phyloP scores from a whole-genome alignment of 2,113 vertebrate genomes.

The Plestiodon gilberti region DNA sequence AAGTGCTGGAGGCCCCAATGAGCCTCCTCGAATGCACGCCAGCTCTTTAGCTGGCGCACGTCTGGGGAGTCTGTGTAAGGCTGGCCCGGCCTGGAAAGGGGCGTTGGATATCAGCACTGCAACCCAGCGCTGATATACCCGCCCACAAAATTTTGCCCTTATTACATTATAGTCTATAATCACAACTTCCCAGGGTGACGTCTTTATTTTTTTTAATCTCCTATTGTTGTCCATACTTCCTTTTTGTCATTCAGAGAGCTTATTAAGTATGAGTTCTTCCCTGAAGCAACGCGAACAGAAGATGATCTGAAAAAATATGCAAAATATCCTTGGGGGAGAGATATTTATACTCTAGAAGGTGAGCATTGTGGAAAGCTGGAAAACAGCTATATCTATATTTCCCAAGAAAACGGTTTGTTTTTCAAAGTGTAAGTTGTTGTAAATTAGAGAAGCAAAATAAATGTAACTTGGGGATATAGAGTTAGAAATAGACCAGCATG shows the following conservation, averaged over 20 bases:
- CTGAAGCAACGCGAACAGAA: constrained; percentile 92
- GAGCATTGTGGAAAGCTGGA: constrained; percentile 39
- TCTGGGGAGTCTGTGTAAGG: too few species aligned
- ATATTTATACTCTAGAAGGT: constrained; percentile 98
- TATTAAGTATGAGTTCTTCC: constrained; percentile 98
- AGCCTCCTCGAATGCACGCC: neutral
- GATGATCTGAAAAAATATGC: constrained; percentile 92
- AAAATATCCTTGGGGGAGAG: constrained; percentile 95
- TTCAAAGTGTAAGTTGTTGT: neutral
- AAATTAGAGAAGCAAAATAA: neutral
- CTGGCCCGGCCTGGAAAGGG: too few species aligned
- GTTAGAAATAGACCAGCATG: neutral
- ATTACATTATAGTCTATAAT: neutral
- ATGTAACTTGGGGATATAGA: neutral
- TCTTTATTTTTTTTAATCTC: neutral
- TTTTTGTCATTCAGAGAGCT: constrained; percentile 84
- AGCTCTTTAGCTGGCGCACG: too few species aligned
- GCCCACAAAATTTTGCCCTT: neutral
- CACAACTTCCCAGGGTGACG: neutral
- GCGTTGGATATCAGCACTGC: too few species aligned
- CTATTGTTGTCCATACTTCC: constrained; percentile 46
- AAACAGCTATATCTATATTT: constrained; percentile 1
- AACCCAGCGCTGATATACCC: too few species aligned
- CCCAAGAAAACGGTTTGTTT: neutral
- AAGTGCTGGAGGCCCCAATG: too few species aligned